Evolutionary conservation across 2,113 vertebrate species (phyloP).

Genomic region (Ciconia boyciana): DNA sequence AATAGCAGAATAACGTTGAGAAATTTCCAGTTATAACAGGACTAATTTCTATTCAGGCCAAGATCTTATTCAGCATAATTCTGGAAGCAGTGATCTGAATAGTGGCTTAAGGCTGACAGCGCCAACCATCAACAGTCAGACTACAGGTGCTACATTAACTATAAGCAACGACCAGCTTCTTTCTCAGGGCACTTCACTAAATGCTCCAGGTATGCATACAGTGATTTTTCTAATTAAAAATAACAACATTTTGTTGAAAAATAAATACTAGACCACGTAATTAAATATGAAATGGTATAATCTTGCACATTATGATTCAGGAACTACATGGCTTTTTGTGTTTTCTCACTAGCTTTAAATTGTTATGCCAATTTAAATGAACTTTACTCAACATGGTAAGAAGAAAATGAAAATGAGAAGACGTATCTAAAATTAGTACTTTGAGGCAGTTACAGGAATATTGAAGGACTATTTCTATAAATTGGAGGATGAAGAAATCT

Average conservation of each 20-base stretch:
- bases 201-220: slow-evolving; percentile 48
- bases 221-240: neutral
- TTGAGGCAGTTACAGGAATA: neutral
- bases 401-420: neutral
- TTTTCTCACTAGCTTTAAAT: neutral
- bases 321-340: neutral
- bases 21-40: neutral
- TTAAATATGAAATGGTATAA: neutral
- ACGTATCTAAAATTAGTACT: neutral
- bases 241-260: neutral
- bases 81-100: slow-evolving; percentile 74
- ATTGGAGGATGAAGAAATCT: neutral
- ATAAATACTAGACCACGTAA: neutral
- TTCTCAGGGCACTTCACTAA: slow-evolving; percentile 73
- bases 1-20: neutral
- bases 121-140: slow-evolving; percentile 67
- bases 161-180: slow-evolving; percentile 86
- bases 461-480: neutral
- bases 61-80: slow-evolving; percentile 80
- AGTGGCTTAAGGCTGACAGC: slow-evolving; percentile 77
- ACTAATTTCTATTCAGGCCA: slow-evolving; percentile 73
- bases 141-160: slow-evolving; percentile 75
- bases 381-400: neutral
- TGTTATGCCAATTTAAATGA: neutral
- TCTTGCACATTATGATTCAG: neutral